Base-by-base conservation (phyloP, 1,140 invertebrate genomes). In the Anastrepha ludens region DNA sequence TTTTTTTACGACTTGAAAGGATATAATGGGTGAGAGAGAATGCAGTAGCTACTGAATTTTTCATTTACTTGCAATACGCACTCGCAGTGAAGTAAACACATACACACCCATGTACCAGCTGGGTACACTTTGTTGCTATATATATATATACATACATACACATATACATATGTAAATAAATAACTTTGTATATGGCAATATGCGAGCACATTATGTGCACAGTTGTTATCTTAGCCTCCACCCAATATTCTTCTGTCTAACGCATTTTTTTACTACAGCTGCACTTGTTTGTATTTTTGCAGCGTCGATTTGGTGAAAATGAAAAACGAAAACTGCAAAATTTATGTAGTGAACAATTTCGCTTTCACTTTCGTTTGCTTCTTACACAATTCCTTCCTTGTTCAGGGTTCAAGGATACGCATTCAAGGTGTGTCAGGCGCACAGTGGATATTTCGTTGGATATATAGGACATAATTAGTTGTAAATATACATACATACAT, bases 311-410 rank as follows among this genome's bases (percentile, higher is more conserved):
- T 81, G n/a, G 44, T 47, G 44, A 17, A 47, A 47, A 74, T 17
- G 44, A 15, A 74, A 47, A 50, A 47, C 70, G 29, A 47, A 3
- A 74, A 41, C 39, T 15, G n/a, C n/a, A 6, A 17, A 81, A 55
- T 81, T 81, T 50, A 9, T 81, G 20, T n/a, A 65, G 60, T 87
- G 87, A 29, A 86, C 60, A 50, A n/a, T 91, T 91, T 91, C 89
- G 86, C 89, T 91, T 91, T 91, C 90, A 89, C 86, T 87, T 87
- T 86, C n/a, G 64, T 41, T 67, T 87, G 50, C 62, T 67, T 88
- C 88, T 65, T 88, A 89, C 88, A 89, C 89, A 65, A 55, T 65
- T 20, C 39, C 29, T 64, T 60, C 50, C 39, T 60, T 29, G 74
- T 81, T 81, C 20, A 58, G 74, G 47, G 74, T 81, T 81, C 74